phyloP scores from a whole-genome alignment of 2,113 vertebrate genomes.

The Hyperoodon ampullatus region DNA sequence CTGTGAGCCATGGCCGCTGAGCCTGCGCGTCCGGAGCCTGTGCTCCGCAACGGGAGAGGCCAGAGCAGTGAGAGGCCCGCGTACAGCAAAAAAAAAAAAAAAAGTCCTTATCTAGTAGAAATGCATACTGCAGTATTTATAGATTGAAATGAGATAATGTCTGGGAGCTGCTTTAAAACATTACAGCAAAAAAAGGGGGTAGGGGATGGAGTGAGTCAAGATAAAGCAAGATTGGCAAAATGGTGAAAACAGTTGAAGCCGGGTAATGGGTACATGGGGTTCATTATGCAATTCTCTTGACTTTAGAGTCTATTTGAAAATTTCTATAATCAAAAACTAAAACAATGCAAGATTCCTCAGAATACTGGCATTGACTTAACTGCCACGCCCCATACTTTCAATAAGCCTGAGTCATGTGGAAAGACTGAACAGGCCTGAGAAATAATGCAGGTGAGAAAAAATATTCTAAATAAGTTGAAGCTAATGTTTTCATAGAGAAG shows the following conservation, averaged over 20 bases:
- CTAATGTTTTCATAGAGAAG: neutral
- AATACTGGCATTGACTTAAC: neutral
- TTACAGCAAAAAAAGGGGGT: neutral
- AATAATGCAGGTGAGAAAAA: conserved; percentile 3
- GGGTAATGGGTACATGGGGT: neutral
- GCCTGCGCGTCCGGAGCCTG: no score
- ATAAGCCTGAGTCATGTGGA: neutral
- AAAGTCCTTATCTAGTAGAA: conserved; percentile 53
- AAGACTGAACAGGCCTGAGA: neutral
- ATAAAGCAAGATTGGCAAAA: neutral
- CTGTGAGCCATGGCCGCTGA: no score
- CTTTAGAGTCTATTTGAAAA: neutral
- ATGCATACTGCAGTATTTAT: conserved; percentile 59
- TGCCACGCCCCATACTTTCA: neutral
- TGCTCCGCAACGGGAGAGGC: no score
- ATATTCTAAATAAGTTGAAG: neutral
- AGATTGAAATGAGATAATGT: conserved; percentile 65
- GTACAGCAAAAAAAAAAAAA: no score
- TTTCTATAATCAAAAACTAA: neutral
- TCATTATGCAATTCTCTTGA: neutral
- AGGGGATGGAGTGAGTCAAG: neutral
- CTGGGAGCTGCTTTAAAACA: conserved; percentile 54
- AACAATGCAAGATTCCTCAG: neutral
- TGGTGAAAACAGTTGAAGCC: neutral
- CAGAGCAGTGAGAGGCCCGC: no score